These are phyloP conservation scores for Melanophora roralis DNA, from an alignment of 2,888 invertebrate genomes.

Conservation along the genomic window DNA sequence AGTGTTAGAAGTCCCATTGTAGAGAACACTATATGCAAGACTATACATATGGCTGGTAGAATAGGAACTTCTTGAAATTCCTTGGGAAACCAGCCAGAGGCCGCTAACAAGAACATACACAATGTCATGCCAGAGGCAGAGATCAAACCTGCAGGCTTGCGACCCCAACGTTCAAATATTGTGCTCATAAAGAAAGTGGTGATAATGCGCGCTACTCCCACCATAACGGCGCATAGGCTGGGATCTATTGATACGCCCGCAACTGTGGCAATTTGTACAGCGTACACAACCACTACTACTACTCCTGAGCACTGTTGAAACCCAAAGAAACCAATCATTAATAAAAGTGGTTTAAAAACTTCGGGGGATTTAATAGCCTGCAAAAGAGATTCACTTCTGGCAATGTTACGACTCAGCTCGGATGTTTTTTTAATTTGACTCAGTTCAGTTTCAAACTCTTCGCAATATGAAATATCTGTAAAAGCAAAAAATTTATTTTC, in stretches of 20 bases:
- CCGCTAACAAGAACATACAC: conserved; percentile 80
- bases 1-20: conserved; percentile 80
- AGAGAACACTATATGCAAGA: conserved; percentile 78
- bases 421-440: conserved; percentile 72
- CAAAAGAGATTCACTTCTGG: conserved; percentile 68
- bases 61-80: conserved; percentile 67
- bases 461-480: conserved; percentile 67
- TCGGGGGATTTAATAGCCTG: conserved; percentile 73
- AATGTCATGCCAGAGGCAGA: conserved; percentile 82
- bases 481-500: not conserved
- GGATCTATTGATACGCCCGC: conserved; percentile 82
- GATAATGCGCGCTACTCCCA: conserved; percentile 82
- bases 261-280: conserved; percentile 82
- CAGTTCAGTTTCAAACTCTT: conserved; percentile 74
- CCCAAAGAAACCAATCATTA: conserved; percentile 82
- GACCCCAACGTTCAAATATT: conserved; percentile 81
- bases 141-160: conserved; percentile 81
- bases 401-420: conserved; percentile 68
- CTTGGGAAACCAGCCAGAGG: conserved; percentile 77
- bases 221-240: conserved; percentile 82
- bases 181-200: conserved; percentile 82
- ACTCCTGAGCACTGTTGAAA: conserved; percentile 85
- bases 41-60: conserved; percentile 72
- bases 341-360: conserved; percentile 75
- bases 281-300: conserved; percentile 85